Evolutionary conservation across 2,888 invertebrate genomes (phyloP).

Genomic region (Dilophus febrilis): DNA sequence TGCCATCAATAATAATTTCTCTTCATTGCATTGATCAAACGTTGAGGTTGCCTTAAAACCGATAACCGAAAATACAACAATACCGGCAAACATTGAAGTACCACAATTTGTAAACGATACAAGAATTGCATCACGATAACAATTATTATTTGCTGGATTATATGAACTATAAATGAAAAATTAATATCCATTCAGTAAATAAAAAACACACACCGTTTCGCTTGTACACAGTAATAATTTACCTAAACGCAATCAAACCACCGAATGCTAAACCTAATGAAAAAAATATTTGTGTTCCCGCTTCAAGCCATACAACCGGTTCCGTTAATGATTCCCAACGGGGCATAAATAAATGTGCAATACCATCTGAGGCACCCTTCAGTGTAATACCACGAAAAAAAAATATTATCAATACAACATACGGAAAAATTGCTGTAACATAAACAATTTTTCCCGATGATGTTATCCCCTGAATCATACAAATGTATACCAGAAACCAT

Average conservation of each 20-base stretch:
- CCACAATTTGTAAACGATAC: slow-evolving; percentile 86
- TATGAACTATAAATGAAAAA: slow-evolving; percentile 42
- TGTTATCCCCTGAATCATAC: slow-evolving; percentile 95
- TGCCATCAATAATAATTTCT: slow-evolving; percentile 35
- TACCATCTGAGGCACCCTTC: slow-evolving; percentile 57
- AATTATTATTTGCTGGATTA: slow-evolving; percentile 93
- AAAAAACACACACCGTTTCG: no score
- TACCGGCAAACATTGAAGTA: slow-evolving; percentile 92
- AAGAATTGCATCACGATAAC: slow-evolving; percentile 81
- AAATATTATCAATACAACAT: slow-evolving; percentile 86
- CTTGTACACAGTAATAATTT: no score
- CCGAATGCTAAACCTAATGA: slow-evolving; percentile 91
- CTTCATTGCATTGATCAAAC: slow-evolving; percentile 25
- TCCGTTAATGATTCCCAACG: slow-evolving; percentile 82
- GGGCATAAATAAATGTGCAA: slow-evolving; percentile 78
- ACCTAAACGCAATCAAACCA: slow-evolving; percentile 83
- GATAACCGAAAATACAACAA: slow-evolving; percentile 89
- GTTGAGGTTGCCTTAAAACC: slow-evolving; percentile 56
- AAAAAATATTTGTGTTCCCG: slow-evolving; percentile 95
- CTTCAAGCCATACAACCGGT: slow-evolving; percentile 94
- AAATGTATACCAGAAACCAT: slow-evolving; percentile 88
- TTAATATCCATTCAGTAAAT: neutral
- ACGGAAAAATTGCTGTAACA: slow-evolving; percentile 92
- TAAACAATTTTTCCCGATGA: slow-evolving; percentile 94
- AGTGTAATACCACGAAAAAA: slow-evolving; percentile 87